Conservation (phyloP, 2,113 vertebrate genomes). For the Herpetotheres cachinnans region DNA sequence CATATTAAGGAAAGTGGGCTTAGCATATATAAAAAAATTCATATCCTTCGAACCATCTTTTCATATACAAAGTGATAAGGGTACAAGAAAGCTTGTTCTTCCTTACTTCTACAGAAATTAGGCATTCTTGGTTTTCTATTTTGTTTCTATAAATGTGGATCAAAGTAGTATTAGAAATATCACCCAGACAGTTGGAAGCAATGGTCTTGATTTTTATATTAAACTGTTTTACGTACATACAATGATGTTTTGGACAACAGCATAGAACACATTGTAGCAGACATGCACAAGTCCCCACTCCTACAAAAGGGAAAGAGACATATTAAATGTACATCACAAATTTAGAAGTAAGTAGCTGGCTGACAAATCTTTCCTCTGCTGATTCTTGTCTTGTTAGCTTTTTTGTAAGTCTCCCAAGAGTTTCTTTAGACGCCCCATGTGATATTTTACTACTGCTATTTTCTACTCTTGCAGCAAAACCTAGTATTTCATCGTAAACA, state of each 20-base stretch:
- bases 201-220: neutral
- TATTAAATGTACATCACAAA: neutral
- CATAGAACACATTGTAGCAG: neutral
- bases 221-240: neutral
- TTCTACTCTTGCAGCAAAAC: conserved; percentile 39
- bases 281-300: neutral
- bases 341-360: conserved; percentile 4
- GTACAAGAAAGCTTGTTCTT: neutral
- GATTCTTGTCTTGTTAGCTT: conserved; percentile 45
- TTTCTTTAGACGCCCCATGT: conserved; percentile 49
- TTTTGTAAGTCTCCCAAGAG: conserved; percentile 46
- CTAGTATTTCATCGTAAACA: conserved; percentile 58
- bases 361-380: neutral
- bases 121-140: neutral
- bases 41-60: neutral
- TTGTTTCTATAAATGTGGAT: neutral
- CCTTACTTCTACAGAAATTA: neutral
- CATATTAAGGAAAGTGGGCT: neutral
- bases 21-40: neutral
- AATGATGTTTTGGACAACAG: neutral
- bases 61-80: neutral
- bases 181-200: neutral
- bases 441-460: conserved; percentile 56
- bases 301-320: neutral
- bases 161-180: neutral